Conservation (phyloP, 2,113 vertebrate species). For the Perognathus longimembris region DNA sequence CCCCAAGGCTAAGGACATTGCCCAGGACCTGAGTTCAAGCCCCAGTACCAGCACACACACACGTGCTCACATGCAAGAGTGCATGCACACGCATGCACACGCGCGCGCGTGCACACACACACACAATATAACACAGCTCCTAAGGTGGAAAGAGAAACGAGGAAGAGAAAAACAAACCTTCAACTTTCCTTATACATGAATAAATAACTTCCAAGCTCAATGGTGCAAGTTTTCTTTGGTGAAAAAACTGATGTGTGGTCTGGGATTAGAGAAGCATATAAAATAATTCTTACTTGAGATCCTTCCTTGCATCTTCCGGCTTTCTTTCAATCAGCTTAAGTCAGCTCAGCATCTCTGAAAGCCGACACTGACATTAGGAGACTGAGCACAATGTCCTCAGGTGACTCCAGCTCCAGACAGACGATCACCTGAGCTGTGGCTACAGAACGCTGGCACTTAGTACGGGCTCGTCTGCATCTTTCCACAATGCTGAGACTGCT, state of each 20-base stretch:
- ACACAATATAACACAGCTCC: too few relatives aligned
- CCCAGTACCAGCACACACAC: too few relatives aligned
- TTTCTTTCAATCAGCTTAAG: neutral
- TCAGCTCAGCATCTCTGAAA: neutral
- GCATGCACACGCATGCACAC: too few relatives aligned
- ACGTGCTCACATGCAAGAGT: too few relatives aligned
- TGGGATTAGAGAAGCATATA: neutral
- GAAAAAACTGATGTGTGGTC: neutral
- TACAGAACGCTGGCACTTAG: neutral
- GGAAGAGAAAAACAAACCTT: constrained; percentile 29
- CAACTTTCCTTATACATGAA: neutral
- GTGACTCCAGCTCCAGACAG: neutral
- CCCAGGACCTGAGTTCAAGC: too few relatives aligned
- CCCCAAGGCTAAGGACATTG: too few relatives aligned
- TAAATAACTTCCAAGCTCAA: neutral
- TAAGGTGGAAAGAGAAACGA: constrained; percentile 1
- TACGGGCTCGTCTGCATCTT: neutral
- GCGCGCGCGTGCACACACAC: too few relatives aligned
- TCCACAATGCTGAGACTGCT: neutral
- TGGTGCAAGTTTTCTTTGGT: neutral
- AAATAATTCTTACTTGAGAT: neutral
- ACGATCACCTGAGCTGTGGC: neutral
- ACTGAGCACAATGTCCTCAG: fast-evolving
- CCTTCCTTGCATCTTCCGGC: neutral
- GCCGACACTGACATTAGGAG: neutral